Base-by-base conservation (phyloP, 1,140 invertebrate species). In the Drusus annulatus region DNA sequence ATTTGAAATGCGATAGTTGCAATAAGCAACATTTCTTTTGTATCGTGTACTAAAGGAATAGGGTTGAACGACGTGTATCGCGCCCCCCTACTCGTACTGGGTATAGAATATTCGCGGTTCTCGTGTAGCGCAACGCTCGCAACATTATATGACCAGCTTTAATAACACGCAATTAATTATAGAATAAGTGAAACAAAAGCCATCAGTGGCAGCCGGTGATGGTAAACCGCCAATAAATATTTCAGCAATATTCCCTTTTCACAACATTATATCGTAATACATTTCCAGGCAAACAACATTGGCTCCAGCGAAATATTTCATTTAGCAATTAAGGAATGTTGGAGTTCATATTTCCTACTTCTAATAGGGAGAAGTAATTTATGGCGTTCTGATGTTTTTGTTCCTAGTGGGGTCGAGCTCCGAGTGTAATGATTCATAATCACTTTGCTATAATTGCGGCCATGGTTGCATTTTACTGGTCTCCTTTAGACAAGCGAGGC, bases 171-270 rank as follows among this genome's bases (percentile, higher is more conserved):
- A 51, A 71, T 71, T 71, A 71, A 71, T 71, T 71, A 52, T 25
- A 50, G 21, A 71, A 52, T 71, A 71, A 71, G 31, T 71, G 68
- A 51, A 52, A 50, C 36, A 52, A 52, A 50, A 71, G 17, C 36
- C 68, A 71, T 71, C 68, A 71, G 50, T 52, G 68, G 68, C 68
- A 71, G 68, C 68, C 68, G 68, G 68, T 25, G 68, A 71, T 71
- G 68, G 68, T 71, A 51, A 71, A 52, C 68, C 68, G 25, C 68
- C 68, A 28, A 71, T 71, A 71, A 71, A 71, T 71, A 71, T 31
- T 28, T 31, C 21, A 65, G 25, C 62, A 31, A 71, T 71, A 71
- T 19, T 71, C 25, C 50, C 68, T 50, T 68, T 71, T 71, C 36
- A 71, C 68, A 52, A 15, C 36, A 65, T 65, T 65, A 65, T 65